Conservation (phyloP, 1,140 invertebrate species). For the Megathymus violae region DNA sequence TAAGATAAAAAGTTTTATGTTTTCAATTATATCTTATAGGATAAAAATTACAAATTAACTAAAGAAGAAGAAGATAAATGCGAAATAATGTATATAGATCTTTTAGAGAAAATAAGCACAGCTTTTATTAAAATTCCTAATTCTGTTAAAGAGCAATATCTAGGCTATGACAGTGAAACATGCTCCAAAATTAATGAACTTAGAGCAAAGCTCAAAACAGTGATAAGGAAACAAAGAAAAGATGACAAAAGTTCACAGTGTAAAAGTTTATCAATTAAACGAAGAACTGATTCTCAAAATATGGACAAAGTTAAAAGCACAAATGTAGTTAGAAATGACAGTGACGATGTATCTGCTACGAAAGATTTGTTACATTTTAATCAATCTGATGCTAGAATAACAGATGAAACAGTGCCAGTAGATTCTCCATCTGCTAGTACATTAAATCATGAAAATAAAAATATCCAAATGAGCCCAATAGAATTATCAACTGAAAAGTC, state of each 20-base stretch:
- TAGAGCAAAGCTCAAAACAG: slow-evolving; percentile 57
- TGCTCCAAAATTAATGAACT: slow-evolving; percentile 70
- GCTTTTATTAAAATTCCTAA: slow-evolving; percentile 78
- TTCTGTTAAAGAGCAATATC: slow-evolving; percentile 70
- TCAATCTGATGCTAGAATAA: too few species aligned
- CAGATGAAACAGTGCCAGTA: too few species aligned
- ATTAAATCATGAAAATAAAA: too few species aligned
- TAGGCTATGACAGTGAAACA: slow-evolving; percentile 66
- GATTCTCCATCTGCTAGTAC: too few species aligned
- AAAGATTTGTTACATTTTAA: too few species aligned
- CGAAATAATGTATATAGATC: slow-evolving; percentile 71
- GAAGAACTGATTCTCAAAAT: too few species aligned
- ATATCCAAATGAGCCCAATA: slow-evolving; percentile 35
- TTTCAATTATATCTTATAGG: slow-evolving; percentile 48
- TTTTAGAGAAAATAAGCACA: slow-evolving; percentile 75
- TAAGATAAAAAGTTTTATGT: too few species aligned
- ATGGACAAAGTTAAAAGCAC: background rate
- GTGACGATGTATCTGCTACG: slow-evolving; percentile 2
- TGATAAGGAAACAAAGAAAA: slow-evolving; percentile 42
- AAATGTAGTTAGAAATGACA: slow-evolving; percentile 26
- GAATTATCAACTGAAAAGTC: slow-evolving; percentile 38
- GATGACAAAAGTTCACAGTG: too few species aligned
- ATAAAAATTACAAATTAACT: slow-evolving; percentile 50
- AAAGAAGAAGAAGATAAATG: slow-evolving; percentile 61
- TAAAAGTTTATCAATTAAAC: too few species aligned